Evolutionary conservation across 2,888 invertebrate species (phyloP).

Genomic region (Stenolophus ochropezus): DNA sequence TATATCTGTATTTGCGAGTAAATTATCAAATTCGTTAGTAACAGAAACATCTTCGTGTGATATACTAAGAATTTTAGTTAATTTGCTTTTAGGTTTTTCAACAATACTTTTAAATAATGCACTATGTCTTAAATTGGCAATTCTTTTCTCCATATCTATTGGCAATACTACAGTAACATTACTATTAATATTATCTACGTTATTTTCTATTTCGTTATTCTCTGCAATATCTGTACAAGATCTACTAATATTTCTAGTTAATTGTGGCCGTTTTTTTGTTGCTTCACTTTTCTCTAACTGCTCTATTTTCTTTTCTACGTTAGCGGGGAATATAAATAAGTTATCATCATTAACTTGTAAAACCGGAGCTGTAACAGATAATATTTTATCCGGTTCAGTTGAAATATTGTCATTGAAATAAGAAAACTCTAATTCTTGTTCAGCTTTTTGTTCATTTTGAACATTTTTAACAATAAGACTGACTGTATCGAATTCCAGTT

Average conservation of each 20-base stretch:
- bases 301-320: constrained; percentile 17
- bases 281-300: constrained; percentile 18
- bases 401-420: not conserved
- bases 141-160: constrained; percentile 15
- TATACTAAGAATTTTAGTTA: not conserved
- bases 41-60: constrained; percentile 64
- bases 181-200: not conserved
- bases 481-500: constrained; percentile 74
- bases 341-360: constrained; percentile 1
- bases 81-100: not conserved
- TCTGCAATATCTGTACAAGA: constrained; percentile 12
- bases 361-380: not conserved
- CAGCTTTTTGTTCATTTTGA: constrained; percentile 38
- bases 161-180: not conserved
- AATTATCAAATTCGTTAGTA: not conserved
- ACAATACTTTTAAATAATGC: constrained; percentile 6
- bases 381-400: not conserved
- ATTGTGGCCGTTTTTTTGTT: not conserved
- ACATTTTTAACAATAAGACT: constrained; percentile 77
- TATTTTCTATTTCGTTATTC: not conserved
- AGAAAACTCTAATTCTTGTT: constrained; percentile 27
- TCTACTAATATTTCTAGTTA: constrained; percentile 17
- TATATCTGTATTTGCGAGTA: not conserved
- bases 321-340: constrained; percentile 18
- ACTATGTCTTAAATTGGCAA: not conserved